Evolutionary conservation across 2,113 vertebrate species (phyloP).

Genomic region (Octodon degus): DNA sequence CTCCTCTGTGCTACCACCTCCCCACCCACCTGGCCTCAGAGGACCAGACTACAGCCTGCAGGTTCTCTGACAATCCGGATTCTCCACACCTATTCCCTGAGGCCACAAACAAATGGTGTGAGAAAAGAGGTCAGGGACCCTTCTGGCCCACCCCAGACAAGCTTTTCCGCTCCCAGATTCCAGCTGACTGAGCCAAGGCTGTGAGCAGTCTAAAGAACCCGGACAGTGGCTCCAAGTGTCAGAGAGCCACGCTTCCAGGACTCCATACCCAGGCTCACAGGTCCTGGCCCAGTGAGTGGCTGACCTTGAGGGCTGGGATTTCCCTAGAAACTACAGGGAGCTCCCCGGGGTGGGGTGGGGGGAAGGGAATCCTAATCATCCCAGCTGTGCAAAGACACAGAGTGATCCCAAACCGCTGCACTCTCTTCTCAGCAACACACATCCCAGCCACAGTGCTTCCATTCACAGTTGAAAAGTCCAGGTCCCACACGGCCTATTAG

Average conservation of each 20-base stretch:
- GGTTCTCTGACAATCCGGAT: neutral
- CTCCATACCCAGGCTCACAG: neutral
- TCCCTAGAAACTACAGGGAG: constrained; percentile 31
- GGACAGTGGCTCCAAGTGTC: neutral
- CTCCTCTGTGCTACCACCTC: neutral
- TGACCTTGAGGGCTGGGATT: constrained; percentile 54
- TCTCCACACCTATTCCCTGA: neutral
- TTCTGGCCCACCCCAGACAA: neutral
- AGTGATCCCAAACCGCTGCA: neutral
- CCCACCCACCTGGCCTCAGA: accelerated
- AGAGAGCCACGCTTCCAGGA: neutral
- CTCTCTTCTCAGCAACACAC: neutral
- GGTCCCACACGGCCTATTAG: accelerated
- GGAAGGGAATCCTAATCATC: neutral
- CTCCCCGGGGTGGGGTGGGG: neutral
- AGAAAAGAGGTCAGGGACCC: neutral
- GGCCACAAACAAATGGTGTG: neutral
- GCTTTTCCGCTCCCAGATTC: neutral
- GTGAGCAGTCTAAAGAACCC: neutral
- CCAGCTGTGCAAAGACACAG: neutral
- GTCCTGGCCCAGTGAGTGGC: neutral
- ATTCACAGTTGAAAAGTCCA: neutral
- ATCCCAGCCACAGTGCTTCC: neutral
- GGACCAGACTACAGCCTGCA: neutral
- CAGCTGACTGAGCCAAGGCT: neutral